Base-by-base conservation (phyloP, 2,888 invertebrate species). In the Cancer borealis region DNA sequence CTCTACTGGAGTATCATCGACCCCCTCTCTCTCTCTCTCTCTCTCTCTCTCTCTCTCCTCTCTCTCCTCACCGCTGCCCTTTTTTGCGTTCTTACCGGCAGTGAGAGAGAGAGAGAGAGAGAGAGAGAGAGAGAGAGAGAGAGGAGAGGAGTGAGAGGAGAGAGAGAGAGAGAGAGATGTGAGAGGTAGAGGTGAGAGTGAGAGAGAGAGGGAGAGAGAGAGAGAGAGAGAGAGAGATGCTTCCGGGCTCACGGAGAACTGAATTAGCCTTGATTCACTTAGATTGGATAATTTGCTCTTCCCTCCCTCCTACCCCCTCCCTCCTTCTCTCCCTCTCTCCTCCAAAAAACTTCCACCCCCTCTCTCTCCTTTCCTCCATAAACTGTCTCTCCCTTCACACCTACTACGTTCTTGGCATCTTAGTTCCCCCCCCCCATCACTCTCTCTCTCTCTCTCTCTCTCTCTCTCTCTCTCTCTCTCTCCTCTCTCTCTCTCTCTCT, bases 51-150 rank as follows among this genome's bases (percentile, higher is more conserved):
- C 66, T 66, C 66, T 66, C 17, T 17, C 66, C 17, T 66, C 60
- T 66, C 60, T 66, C 60, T 66, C 60, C 54, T 54, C 54, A 8
- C 54, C 14, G 14, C 54, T 14, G 14, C 54, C 54, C 0, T 54
- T 54, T 14, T 14, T 54, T 54, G 8, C 54, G 54, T 54, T 54
- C 54, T 54, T 54, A 14, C 14, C 2, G 39, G 49, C 49, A 49
- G 49, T 3, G 49, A 49, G 49, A 49, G 49, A 49, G 49, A 49
- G 49, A 49, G 60, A 21, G 45, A 45, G 88, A 88, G 88, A 88
- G 88, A 88, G 88, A 88, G 88, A 88, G 88, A 88, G 88, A 88
- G 88, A 88, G 88, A 88, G 89, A 89, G 89, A 89, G 89, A 89
- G 89, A 90, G n/a, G n/a, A n/a, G n/a, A n/a, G n/a, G n/a, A n/a